phyloP scores from a whole-genome alignment of 2,797 vertebrate genomes.

The Diplodus puntazzo region DNA sequence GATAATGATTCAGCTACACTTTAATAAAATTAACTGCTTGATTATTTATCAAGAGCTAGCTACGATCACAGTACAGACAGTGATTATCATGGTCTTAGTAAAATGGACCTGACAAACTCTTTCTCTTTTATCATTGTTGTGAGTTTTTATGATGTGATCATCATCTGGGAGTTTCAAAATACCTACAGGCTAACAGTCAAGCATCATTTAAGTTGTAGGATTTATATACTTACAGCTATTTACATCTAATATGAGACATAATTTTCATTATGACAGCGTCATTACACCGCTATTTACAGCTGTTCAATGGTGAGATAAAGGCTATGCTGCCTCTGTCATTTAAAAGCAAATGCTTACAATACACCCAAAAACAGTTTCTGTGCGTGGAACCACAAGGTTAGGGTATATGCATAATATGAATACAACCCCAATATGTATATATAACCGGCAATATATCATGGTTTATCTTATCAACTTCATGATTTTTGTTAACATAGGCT shows the following conservation, averaged over 20 bases:
- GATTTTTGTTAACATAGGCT: too few species aligned
- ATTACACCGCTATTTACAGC: slow-evolving; percentile 51
- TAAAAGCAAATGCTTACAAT: slow-evolving; percentile 9
- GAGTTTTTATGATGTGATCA: neutral
- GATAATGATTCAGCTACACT: slow-evolving; percentile 17
- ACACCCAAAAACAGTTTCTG: neutral
- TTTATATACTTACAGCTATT: slow-evolving; percentile 34
- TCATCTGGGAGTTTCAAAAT: slow-evolving; percentile 1
- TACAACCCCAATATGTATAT: too few species aligned
- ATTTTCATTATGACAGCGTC: slow-evolving; percentile 40
- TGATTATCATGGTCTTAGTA: too few species aligned
- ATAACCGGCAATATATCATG: too few species aligned
- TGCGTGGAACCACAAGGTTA: neutral
- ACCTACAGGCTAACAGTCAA: slow-evolving; percentile 36
- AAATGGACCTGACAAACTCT: too few species aligned
- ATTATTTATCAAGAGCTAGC: neutral
- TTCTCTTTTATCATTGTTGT: too few species aligned
- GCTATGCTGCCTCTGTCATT: neutral
- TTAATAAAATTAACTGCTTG: slow-evolving; percentile 3
- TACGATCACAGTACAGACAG: neutral
- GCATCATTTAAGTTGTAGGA: slow-evolving; percentile 44
- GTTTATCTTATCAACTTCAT: too few species aligned
- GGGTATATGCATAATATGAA: too few species aligned
- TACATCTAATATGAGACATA: slow-evolving; percentile 38
- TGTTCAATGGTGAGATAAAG: slow-evolving; percentile 30